A percentile compares a stretch with the other conserved stretches of the same genome.
These are phyloP conservation scores for Chlorodrepanis virens DNA, from an alignment of 2,113 vertebrate species.

Conservation along the genomic window DNA sequence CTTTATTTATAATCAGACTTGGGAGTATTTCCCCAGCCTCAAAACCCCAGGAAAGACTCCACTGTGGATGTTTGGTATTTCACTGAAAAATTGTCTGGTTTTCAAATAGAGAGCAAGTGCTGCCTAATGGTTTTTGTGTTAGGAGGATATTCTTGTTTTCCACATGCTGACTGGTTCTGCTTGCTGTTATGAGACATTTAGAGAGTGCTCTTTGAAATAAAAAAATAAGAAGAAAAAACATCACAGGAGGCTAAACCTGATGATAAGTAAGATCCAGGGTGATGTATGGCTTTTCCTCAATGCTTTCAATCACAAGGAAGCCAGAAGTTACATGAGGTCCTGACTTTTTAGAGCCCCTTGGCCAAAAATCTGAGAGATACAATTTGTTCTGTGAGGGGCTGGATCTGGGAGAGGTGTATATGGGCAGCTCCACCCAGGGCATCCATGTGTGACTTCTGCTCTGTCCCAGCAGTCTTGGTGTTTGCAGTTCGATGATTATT, in stretches of 20 bases:
- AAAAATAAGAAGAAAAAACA: neutral
- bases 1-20: neutral
- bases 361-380: neutral
- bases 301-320: neutral
- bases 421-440: neutral
- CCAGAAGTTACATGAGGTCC: neutral
- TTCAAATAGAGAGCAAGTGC: neutral
- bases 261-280: neutral
- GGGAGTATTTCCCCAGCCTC: neutral
- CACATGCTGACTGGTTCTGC: neutral
- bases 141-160: constrained; percentile 29
- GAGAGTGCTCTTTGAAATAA: neutral
- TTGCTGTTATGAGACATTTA: neutral
- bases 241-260: neutral
- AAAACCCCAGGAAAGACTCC: neutral
- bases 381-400: neutral
- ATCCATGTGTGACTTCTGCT: neutral
- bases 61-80: neutral
- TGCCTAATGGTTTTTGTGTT: constrained; percentile 1
- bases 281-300: neutral
- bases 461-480: neutral
- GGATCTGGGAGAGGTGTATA: neutral
- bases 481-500: neutral
- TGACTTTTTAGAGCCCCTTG: neutral
- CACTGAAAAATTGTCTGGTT: constrained; percentile 14